Evolutionary conservation across 2,797 vertebrate genomes (phyloP).

Genomic region (Anniella stebbinsi): DNA sequence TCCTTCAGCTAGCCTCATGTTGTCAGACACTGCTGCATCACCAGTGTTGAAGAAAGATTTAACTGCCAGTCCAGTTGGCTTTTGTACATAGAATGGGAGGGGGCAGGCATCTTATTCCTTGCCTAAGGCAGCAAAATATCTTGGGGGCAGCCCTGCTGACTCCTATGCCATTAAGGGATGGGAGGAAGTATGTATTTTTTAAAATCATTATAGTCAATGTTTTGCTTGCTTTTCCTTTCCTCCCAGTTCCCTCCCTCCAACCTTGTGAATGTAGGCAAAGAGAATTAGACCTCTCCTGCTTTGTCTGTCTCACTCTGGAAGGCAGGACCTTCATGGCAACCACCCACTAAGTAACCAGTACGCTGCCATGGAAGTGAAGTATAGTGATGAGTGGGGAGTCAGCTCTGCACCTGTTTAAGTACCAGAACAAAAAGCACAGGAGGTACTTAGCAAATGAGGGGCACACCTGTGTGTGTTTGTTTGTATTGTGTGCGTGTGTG

Average conservation of each 20-base stretch:
- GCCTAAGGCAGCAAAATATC: no score
- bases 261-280: neutral
- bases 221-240: neutral
- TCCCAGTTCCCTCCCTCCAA: neutral
- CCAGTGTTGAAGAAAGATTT: no score
- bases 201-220: neutral
- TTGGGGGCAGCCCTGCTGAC: no score
- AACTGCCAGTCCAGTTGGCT: no score
- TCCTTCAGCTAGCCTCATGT: no score
- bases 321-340: slow-evolving; percentile 4
- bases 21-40: no score
- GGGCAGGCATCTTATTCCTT: no score
- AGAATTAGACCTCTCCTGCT: neutral
- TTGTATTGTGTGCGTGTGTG: slow-evolving; percentile 23
- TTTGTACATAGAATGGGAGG: no score
- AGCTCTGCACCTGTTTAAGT: slow-evolving; percentile 75
- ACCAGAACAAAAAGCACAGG: slow-evolving; percentile 67
- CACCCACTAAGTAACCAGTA: slow-evolving; percentile 18
- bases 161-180: neutral
- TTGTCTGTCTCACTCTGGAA: neutral
- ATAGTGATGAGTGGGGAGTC: slow-evolving; percentile 39
- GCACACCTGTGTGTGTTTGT: slow-evolving; percentile 65
- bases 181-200: neutral
- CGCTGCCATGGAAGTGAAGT: slow-evolving; percentile 42
- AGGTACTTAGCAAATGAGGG: slow-evolving; percentile 63